A percentile compares a stretch with the other conserved stretches of the same genome.
Evolutionary conservation across 2,113 vertebrate genomes (phyloP).

Genomic region (Vanacampus margaritifer): DNA sequence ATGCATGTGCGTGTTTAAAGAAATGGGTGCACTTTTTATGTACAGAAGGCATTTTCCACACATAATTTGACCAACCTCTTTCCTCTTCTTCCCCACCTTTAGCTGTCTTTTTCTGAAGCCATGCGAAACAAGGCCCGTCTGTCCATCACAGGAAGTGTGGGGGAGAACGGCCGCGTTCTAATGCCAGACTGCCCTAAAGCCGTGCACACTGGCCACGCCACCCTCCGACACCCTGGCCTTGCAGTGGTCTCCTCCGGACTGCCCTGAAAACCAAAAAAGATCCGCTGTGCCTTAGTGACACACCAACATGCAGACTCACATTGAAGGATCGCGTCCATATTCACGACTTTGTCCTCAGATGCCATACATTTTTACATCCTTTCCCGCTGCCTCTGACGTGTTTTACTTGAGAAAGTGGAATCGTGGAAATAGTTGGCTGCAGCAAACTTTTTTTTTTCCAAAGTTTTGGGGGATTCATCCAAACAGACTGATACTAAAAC

Average conservation of each 20-base stretch:
- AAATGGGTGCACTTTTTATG: conserved; percentile 9
- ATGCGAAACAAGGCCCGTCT: conserved; percentile 99
- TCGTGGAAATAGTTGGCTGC: conserved; percentile 42
- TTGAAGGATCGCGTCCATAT: conserved; percentile 28
- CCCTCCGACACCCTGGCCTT: conserved; percentile 91
- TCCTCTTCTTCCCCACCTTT: conserved; percentile 46
- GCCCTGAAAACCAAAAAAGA: conserved; percentile 99
- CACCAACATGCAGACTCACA: conserved; percentile 49
- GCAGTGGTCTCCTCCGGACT: conserved; percentile 96
- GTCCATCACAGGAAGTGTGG: conserved; percentile 95
- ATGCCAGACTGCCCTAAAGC: conserved; percentile 97
- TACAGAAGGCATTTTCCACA: not conserved
- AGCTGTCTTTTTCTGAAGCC: conserved; percentile 99
- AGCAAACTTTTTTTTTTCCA: conserved; percentile 12
- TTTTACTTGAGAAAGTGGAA: conserved; percentile 46
- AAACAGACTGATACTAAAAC: conserved; percentile 51
- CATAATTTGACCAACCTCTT: conserved; percentile 27
- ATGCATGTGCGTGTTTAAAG: conserved; percentile 17
- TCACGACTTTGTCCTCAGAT: conserved; percentile 30
- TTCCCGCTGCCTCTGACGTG: conserved; percentile 56
- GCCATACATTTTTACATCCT: conserved; percentile 46
- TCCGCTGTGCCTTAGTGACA: conserved; percentile 96
- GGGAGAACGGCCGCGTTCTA: conserved; percentile 91
- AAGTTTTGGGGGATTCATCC: conserved; percentile 20
- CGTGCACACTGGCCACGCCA: conserved; percentile 83